These are phyloP conservation scores for Goniozus legneri DNA, from an alignment of 1,140 invertebrate genomes.

Conservation along the genomic window DNA sequence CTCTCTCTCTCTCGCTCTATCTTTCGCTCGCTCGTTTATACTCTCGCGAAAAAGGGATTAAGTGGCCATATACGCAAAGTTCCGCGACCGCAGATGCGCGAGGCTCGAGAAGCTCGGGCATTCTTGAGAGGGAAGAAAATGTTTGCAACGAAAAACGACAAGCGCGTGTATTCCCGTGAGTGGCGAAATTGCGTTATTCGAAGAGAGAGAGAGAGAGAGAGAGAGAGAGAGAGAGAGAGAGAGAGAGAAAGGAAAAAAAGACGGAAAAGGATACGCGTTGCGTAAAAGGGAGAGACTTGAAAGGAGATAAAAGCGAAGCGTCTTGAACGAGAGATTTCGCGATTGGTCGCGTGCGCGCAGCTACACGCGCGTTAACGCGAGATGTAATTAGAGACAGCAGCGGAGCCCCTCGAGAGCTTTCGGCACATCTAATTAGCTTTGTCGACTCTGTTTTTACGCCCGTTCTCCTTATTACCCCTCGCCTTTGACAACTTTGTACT, in stretches of 20 bases:
- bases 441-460: not conserved
- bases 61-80: no score
- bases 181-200: conserved; percentile 1
- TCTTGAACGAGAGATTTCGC: conserved; percentile 5
- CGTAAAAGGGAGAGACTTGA: not conserved
- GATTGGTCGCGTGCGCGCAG: conserved; percentile 7
- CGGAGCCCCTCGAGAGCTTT: conserved; percentile 9
- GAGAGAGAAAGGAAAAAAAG: not conserved
- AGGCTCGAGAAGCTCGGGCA: no score
- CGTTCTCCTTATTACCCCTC: no score
- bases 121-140: no score
- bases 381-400: conserved; percentile 16
- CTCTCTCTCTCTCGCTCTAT: no score
- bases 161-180: no score
- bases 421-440: conserved; percentile 13
- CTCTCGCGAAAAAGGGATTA: no score
- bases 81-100: no score
- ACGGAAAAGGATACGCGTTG: conserved; percentile 5
- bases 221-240: not conserved
- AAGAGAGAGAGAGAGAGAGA: not conserved
- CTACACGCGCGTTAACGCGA: conserved; percentile 4
- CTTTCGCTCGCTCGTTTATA: no score
- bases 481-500: no score
- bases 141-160: no score
- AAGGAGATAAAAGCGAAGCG: not conserved